Base-by-base conservation (phyloP, 2,797 vertebrate genomes). In the Peromyscus aztecus region DNA sequence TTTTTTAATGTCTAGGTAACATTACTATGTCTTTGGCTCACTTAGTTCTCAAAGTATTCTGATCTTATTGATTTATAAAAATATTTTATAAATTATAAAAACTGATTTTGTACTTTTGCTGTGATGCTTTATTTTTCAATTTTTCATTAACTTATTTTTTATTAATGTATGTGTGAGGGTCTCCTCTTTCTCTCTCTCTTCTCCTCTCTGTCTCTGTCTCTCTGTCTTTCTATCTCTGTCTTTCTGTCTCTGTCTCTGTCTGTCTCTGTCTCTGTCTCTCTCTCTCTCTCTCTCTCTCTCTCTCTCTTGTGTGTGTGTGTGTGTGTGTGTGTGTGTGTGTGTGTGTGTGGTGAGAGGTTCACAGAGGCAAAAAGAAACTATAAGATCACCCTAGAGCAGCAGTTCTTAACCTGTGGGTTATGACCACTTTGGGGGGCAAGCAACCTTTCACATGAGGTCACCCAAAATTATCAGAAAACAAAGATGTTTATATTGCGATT, bases 1-100 rank as follows among this genome's bases (percentile, higher is more conserved):
- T 52, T 78, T 6, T 46, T 78, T 63, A 93, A 11, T 55, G 24
- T 94, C 37, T 93, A 90, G 91, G 67, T 92, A 40, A 91, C n/a
- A 24, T 55, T 61, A 37, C 10, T 34, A 40, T 84, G 6, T 57
- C 2, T 77, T 90, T 29, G 61, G 13, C 4, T 89, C 40, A 65
- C 90, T 89, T 92, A 89, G 73, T 12, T 89, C 57, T 24, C 46
- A 16, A 31, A 0, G 2, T 46, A 57, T 63, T 90, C 31, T 91
- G 95, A 77, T 89, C 34, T 63, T 82, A 73, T 43, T 94, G 27
- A 88, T 69, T 91, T 96, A 40, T 40, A 87, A 87, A 73, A 89
- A 69, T 23, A 63, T 6, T 75, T 91, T 83, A 83, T 40, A 67
- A 71, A 86, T 86, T 88, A 96, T 77, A 21, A 63, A 75, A 86